phyloP scores from a whole-genome alignment of 2,797 vertebrate genomes.

The Naso thynnoides region DNA sequence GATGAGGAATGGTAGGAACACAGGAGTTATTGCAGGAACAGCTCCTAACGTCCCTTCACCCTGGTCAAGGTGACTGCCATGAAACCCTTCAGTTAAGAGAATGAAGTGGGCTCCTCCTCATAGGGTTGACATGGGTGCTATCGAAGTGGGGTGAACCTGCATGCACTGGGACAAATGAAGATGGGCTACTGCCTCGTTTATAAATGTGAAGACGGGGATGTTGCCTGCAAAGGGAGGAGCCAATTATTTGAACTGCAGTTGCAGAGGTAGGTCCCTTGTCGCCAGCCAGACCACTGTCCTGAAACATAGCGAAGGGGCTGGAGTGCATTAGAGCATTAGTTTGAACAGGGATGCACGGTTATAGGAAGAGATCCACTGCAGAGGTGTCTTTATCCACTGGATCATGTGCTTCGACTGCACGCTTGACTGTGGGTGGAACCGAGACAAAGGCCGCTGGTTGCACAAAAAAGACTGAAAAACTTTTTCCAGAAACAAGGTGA shows the following conservation, averaged over 20 bases:
- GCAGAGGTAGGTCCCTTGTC: background rate
- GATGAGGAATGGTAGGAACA: background rate
- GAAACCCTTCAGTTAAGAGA: background rate
- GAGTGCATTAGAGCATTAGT: background rate
- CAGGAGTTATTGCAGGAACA: background rate
- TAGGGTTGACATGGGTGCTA: too few relatives aligned
- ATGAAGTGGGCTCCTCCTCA: too few relatives aligned
- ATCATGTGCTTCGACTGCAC: background rate
- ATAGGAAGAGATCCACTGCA: background rate
- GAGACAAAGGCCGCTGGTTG: background rate
- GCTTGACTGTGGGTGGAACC: background rate
- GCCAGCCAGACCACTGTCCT: background rate
- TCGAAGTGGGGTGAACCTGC: too few relatives aligned
- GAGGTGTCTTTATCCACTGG: background rate
- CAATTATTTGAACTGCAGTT: background rate
- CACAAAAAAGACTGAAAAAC: background rate
- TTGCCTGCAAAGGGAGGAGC: too few relatives aligned
- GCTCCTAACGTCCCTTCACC: background rate
- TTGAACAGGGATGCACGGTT: background rate
- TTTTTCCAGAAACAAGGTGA: background rate
- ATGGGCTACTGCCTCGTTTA: too few relatives aligned
- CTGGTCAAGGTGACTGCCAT: background rate
- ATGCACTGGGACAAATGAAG: too few relatives aligned
- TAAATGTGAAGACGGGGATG: too few relatives aligned
- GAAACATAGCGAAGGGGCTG: background rate